A percentile compares a stretch with the other conserved stretches of the same genome.
Conservation (phyloP, 2,888 invertebrate species). For the Drosophila acutilabella region DNA sequence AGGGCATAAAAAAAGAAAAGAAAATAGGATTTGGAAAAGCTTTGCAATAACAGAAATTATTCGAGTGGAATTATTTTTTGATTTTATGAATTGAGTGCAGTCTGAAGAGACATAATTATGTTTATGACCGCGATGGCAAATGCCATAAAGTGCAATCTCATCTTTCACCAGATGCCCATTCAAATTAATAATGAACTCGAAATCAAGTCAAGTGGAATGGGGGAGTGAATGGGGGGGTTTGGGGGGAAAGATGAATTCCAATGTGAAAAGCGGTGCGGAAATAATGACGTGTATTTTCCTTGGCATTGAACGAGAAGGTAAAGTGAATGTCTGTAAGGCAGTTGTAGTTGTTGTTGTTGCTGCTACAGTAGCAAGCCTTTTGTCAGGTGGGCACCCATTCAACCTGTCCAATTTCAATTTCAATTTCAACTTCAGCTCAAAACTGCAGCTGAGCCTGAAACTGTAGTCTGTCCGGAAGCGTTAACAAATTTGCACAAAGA, state of each 20-base stretch:
- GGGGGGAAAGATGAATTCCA: constrained; percentile 8
- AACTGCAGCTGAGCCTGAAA: neutral
- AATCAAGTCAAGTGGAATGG: constrained; percentile 1
- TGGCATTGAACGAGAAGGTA: constrained; percentile 70
- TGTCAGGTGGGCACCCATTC: constrained; percentile 49
- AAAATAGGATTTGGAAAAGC: neutral
- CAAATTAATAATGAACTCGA: constrained; percentile 21
- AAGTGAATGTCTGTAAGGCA: constrained; percentile 69
- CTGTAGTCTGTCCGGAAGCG: constrained; percentile 65
- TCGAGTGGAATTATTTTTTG: neutral
- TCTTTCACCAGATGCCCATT: constrained; percentile 59
- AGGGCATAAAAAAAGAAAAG: neutral
- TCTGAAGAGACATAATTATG: constrained; percentile 21
- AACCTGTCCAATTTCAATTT: constrained; percentile 31
- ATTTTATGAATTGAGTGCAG: neutral
- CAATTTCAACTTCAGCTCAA: constrained; percentile 16
- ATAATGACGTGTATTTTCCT: constrained; percentile 69
- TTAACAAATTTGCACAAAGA: constrained; percentile 71
- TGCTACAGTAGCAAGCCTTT: constrained; percentile 47
- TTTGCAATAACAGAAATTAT: neutral
- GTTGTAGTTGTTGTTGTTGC: constrained; percentile 22
- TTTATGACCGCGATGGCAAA: constrained; percentile 16
- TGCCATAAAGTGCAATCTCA: constrained; percentile 55
- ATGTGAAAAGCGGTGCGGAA: constrained; percentile 61
- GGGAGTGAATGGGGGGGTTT: neutral